Evolutionary conservation across 2,113 vertebrate genomes (phyloP).

Genomic region (Vireo altiloquus): DNA sequence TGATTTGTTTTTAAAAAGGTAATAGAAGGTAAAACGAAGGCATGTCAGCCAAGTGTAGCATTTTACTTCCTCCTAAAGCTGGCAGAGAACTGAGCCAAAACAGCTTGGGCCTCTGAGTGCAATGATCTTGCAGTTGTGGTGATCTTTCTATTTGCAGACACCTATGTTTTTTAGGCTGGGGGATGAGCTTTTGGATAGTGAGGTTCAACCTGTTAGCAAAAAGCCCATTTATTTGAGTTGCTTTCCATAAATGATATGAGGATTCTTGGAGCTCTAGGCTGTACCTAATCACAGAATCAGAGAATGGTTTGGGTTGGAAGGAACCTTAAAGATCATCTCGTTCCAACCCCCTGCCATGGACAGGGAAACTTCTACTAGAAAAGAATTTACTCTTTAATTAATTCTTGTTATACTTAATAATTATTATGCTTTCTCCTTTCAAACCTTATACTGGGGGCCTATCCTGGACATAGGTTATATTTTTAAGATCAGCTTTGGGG

Average conservation of each 20-base stretch:
- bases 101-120: neutral
- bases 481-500: neutral
- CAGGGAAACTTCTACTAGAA: neutral
- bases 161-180: neutral
- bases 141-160: neutral
- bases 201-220: neutral
- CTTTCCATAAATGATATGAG: neutral
- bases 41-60: neutral
- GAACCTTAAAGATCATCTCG: neutral
- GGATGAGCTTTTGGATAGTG: neutral
- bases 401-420: neutral
- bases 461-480: neutral
- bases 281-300: neutral
- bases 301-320: neutral
- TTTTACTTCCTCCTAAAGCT: neutral
- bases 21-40: neutral
- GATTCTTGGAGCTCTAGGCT: neutral
- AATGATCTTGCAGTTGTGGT: neutral
- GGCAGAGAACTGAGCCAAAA: neutral
- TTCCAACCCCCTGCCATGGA: neutral
- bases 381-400: neutral
- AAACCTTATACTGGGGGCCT: neutral
- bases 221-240: neutral
- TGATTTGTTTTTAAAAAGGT: neutral
- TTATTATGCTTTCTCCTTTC: neutral